phyloP scores from a whole-genome alignment of 2,113 vertebrate species.

The Lontra canadensis region DNA sequence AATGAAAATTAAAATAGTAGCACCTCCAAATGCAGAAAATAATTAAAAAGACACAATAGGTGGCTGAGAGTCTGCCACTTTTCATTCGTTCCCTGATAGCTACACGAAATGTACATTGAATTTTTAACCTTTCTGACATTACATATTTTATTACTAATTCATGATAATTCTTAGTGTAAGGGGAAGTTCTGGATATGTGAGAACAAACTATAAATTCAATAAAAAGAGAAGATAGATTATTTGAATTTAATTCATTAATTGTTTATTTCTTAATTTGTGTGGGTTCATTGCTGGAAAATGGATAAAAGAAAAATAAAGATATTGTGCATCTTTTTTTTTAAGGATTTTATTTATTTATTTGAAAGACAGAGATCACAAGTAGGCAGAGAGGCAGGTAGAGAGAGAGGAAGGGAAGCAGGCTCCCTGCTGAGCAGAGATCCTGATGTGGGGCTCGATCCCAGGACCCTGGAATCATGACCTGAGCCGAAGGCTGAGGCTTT shows the following conservation, averaged over 20 bases:
- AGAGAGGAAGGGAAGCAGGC: no score
- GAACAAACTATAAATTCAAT: not conserved
- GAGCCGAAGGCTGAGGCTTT: no score
- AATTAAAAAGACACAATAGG: not conserved
- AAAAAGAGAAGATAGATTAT: not conserved
- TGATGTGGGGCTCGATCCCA: no score
- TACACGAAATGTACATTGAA: no score
- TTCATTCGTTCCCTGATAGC: not conserved
- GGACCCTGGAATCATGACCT: no score
- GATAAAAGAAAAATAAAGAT: not conserved
- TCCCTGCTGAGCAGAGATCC: no score
- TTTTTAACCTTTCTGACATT: not conserved
- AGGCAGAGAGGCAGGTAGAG: no score
- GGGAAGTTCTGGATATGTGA: not conserved
- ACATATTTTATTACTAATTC: not conserved
- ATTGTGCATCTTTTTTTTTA: no score
- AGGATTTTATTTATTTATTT: no score
- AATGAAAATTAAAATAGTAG: not conserved
- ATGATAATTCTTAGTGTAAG: not conserved
- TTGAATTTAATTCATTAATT: not conserved
- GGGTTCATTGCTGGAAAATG: not conserved
- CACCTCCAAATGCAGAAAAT: not conserved
- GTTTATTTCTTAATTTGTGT: not conserved
- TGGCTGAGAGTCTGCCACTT: no score
- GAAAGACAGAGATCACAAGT: no score